Evolutionary conservation across 2,888 invertebrate genomes (phyloP).

Genomic region (Marronus borbonicus): DNA sequence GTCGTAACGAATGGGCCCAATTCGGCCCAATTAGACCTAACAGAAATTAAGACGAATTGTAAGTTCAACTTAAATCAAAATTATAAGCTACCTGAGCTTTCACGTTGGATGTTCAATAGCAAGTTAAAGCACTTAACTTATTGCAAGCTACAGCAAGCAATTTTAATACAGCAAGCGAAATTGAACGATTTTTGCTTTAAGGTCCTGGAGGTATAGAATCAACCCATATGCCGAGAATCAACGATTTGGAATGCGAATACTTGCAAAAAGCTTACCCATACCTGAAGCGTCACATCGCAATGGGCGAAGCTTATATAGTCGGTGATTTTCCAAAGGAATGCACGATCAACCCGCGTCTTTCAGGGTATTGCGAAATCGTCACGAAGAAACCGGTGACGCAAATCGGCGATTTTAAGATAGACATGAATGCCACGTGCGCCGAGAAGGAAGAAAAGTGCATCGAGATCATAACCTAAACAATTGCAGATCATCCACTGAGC

Average conservation of each 20-base stretch:
- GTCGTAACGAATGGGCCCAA: no score
- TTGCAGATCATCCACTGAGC: neutral
- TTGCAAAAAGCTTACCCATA: slow-evolving; percentile 61
- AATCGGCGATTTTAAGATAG: slow-evolving; percentile 49
- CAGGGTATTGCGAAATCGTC: slow-evolving; percentile 45
- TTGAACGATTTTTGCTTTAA: slow-evolving; percentile 47
- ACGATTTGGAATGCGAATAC: slow-evolving; percentile 61
- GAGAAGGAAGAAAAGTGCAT: slow-evolving; percentile 45
- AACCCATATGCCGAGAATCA: slow-evolving; percentile 66
- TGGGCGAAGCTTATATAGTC: slow-evolving; percentile 64
- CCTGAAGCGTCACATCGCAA: slow-evolving; percentile 62
- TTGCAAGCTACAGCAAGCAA: no score
- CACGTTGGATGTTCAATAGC: no score
- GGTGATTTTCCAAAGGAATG: slow-evolving; percentile 57
- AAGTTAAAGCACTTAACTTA: no score
- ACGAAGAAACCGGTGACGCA: slow-evolving; percentile 44
- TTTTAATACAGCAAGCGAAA: no score
- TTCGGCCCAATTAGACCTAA: no score
- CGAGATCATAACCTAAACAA: slow-evolving; percentile 46
- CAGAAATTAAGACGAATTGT: no score
- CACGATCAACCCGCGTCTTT: slow-evolving; percentile 31
- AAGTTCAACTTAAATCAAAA: no score
- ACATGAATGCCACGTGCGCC: slow-evolving; percentile 30
- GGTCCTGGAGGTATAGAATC: slow-evolving; percentile 64
- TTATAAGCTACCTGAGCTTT: no score